Evolutionary conservation across 2,797 vertebrate genomes (phyloP).

Genomic region (Muraenolepis orangiensis): DNA sequence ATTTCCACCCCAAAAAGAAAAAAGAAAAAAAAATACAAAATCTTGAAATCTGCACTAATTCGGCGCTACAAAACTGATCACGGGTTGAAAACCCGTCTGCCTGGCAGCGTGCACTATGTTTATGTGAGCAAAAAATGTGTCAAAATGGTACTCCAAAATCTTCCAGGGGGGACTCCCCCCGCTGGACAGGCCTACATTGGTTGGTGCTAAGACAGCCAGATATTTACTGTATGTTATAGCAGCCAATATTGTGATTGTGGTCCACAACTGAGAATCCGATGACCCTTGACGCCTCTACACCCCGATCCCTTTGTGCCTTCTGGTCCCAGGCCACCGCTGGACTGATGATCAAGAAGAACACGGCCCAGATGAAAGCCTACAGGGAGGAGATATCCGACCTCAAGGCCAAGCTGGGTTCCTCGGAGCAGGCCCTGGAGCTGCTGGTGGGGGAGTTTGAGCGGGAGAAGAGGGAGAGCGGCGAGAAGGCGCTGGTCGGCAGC

Average conservation of each 20-base stretch:
- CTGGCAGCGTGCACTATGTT: background rate
- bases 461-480: slow-evolving; percentile 50
- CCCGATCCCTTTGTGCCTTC: background rate
- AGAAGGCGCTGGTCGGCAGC: slow-evolving; percentile 44
- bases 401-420: slow-evolving; percentile 60
- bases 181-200: background rate
- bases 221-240: background rate
- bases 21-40: background rate
- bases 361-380: slow-evolving; percentile 69
- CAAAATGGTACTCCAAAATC: background rate
- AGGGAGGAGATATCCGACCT: slow-evolving; percentile 69
- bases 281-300: background rate
- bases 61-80: background rate
- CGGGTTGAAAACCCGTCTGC: background rate
- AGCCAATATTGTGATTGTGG: background rate
- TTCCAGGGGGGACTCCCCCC: background rate
- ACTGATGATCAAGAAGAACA: slow-evolving; percentile 72
- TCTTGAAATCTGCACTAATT: background rate
- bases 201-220: background rate
- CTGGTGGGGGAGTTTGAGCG: slow-evolving; percentile 62
- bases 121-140: background rate
- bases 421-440: slow-evolving; percentile 67
- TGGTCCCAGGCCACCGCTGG: slow-evolving; percentile 75
- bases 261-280: background rate
- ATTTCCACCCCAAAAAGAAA: background rate